These are phyloP conservation scores for Lithophane semibrunnea DNA, from an alignment of 2,888 invertebrate species.

Conservation along the genomic window DNA sequence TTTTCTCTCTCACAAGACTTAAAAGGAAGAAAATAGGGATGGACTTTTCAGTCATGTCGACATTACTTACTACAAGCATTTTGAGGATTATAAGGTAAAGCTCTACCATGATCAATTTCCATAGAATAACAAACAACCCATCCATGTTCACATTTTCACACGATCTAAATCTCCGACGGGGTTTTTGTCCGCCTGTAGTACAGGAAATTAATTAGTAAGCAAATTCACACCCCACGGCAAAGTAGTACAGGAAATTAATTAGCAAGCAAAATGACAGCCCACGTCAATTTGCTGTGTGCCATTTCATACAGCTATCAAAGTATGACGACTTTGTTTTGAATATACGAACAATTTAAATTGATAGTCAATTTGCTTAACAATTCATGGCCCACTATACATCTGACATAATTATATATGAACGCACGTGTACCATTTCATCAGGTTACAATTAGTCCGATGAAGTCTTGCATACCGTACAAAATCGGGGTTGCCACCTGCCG, in stretches of 20 bases:
- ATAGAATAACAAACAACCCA: conserved; percentile 47
- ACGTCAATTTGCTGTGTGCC: not conserved
- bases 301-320: not conserved
- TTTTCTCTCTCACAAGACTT: not conserved
- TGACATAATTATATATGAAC: conserved; percentile 39
- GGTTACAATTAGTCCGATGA: conserved; percentile 45
- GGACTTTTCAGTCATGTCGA: not conserved
- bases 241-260: not conserved
- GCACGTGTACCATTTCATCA: conserved; percentile 49
- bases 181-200: conserved; percentile 10
- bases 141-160: conserved; percentile 29
- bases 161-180: conserved; percentile 6
- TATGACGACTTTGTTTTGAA: not conserved
- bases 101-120: conserved; percentile 22
- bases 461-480: conserved; percentile 12
- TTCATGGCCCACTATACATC: conserved; percentile 1
- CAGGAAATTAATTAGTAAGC: not conserved
- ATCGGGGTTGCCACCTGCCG: conserved; percentile 54
- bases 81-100: conserved; percentile 25
- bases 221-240: not conserved
- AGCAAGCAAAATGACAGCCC: not conserved
- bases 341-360: not conserved
- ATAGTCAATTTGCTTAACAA: not conserved
- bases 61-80: not conserved
- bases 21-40: not conserved